phyloP scores from a whole-genome alignment of 1,140 invertebrate genomes.

The Procambarus virginalis region DNA sequence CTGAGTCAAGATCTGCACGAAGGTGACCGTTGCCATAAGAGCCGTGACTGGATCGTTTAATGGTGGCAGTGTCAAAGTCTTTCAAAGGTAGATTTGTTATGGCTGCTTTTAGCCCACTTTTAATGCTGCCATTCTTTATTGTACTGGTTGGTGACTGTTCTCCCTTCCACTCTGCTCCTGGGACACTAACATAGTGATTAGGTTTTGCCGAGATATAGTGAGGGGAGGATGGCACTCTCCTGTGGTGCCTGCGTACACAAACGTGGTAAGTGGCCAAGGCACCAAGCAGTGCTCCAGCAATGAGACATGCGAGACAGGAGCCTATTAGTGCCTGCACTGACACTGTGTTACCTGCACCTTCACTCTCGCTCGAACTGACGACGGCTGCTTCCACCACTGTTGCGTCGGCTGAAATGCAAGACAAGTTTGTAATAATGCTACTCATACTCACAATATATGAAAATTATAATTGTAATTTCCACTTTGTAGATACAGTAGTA shows the following conservation, averaged over 20 bases:
- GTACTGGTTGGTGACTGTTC: conserved; percentile 48
- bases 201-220: conserved; percentile 78
- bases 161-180: conserved; percentile 74
- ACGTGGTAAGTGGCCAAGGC: conserved; percentile 75
- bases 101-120: conserved; percentile 72
- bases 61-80: conserved; percentile 85
- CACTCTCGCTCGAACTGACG: not conserved
- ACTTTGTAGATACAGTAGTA: too few relatives aligned
- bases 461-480: not conserved
- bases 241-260: conserved; percentile 73
- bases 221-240: conserved; percentile 80
- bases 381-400: conserved; percentile 29
- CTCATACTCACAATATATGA: not conserved
- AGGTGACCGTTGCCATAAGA: conserved; percentile 75
- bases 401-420: conserved; percentile 19
- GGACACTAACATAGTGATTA: conserved; percentile 70
- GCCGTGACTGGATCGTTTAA: conserved; percentile 84
- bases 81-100: conserved; percentile 66
- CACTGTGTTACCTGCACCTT: conserved; percentile 57
- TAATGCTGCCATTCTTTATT: conserved; percentile 67
- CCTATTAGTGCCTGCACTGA: conserved; percentile 78
- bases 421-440: not conserved
- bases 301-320: conserved; percentile 76
- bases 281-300: conserved; percentile 75
- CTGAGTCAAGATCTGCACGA: conserved; percentile 78